phyloP scores from a whole-genome alignment of 1,140 invertebrate genomes.

The Dolichoris vasculosae region DNA sequence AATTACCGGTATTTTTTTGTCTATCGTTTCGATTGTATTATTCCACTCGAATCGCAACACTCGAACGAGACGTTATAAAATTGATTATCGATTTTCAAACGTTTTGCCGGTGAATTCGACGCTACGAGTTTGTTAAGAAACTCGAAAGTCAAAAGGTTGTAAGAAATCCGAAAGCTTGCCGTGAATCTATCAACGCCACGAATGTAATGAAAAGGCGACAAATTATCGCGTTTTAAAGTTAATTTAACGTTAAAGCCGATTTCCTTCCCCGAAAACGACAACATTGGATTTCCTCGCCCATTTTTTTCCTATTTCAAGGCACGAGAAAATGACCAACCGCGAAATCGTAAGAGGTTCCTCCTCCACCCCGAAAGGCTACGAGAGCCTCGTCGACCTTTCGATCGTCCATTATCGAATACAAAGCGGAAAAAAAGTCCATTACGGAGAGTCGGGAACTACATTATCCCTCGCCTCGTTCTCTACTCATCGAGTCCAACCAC shows the following conservation, averaged over 20 bases:
- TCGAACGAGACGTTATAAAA: too few relatives aligned
- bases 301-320: too few relatives aligned
- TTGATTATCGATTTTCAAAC: too few relatives aligned
- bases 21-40: too few relatives aligned
- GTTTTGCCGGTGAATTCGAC: too few relatives aligned
- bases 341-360: neutral
- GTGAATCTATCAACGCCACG: neutral
- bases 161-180: too few relatives aligned
- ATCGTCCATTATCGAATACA: neutral
- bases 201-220: neutral
- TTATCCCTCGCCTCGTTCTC: neutral
- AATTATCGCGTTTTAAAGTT: neutral
- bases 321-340: neutral
- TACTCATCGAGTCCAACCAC: neutral
- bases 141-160: too few relatives aligned
- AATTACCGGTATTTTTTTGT: too few relatives aligned
- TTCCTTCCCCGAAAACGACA: neutral
- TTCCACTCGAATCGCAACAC: too few relatives aligned
- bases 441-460: neutral
- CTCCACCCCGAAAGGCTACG: neutral
- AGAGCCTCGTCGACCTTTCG: neutral
- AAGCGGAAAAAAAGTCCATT: slow-evolving; percentile 9
- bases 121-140: too few relatives aligned
- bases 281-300: neutral
- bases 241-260: neutral